These are phyloP conservation scores for Phaetusa simplex DNA, from an alignment of 2,113 vertebrate species.

Conservation along the genomic window DNA sequence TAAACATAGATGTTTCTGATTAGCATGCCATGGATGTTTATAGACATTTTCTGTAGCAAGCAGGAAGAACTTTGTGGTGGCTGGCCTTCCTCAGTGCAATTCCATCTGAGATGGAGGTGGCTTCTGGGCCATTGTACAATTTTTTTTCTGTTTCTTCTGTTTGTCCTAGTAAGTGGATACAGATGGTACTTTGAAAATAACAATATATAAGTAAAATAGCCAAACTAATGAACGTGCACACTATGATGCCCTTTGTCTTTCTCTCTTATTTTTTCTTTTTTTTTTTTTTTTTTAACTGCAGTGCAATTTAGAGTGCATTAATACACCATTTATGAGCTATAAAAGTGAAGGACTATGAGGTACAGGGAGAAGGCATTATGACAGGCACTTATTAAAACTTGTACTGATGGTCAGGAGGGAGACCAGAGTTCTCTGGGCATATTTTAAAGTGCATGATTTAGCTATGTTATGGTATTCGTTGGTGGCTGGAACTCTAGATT, in stretches of 20 bases:
- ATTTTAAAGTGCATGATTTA: not conserved
- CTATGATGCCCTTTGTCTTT: fast-evolving
- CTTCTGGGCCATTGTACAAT: not conserved
- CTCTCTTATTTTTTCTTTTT: not conserved
- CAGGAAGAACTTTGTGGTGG: not conserved
- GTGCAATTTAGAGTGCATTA: not conserved
- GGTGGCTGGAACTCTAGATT: not conserved
- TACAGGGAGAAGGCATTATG: not conserved
- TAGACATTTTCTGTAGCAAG: not conserved
- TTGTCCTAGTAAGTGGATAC: not conserved
- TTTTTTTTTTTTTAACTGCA: not conserved
- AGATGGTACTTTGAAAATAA: not conserved
- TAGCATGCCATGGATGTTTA: not conserved
- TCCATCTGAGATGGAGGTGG: not conserved
- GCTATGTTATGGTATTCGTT: not conserved
- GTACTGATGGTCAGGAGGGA: not conserved
- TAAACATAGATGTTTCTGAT: not conserved
- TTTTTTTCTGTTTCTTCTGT: not conserved
- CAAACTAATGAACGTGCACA: not conserved
- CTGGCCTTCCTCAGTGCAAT: not conserved
- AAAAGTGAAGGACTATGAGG: not conserved
- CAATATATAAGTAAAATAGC: not conserved
- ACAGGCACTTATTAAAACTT: not conserved
- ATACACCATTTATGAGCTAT: not conserved
- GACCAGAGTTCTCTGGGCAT: not conserved